A percentile compares a stretch with the other conserved stretches of the same genome.
phyloP scores from a whole-genome alignment of 2,888 invertebrate genomes.

The Mythimna lalbum region DNA sequence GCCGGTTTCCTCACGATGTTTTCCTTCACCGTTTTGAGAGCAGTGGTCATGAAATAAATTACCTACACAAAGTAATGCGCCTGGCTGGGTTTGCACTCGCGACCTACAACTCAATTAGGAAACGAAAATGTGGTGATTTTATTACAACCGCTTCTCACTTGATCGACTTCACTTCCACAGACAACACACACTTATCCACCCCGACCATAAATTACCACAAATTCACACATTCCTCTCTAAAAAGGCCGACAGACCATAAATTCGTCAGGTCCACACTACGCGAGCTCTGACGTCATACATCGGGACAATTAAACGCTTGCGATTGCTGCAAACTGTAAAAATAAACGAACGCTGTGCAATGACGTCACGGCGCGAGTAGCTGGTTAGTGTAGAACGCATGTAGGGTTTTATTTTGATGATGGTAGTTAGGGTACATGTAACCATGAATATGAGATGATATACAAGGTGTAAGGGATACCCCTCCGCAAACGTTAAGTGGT shows the following conservation, averaged over 20 bases:
- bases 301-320: slow-evolving; percentile 55
- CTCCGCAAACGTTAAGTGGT: no score
- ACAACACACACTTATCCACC: slow-evolving; percentile 15
- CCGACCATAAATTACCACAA: slow-evolving; percentile 33
- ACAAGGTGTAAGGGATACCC: no score
- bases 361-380: slow-evolving; percentile 46
- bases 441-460: no score
- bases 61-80: no score
- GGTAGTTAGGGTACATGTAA: background rate
- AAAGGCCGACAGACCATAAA: slow-evolving; percentile 45
- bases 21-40: no score
- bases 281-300: slow-evolving; percentile 35
- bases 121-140: background rate
- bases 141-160: background rate
- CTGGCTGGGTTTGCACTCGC: no score
- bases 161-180: background rate
- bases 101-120: no score
- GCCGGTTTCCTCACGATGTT: no score
- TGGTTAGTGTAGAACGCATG: slow-evolving; percentile 22
- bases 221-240: slow-evolving; percentile 26
- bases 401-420: slow-evolving; percentile 5
- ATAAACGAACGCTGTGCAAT: slow-evolving; percentile 42
- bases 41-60: no score
- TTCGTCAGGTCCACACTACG: slow-evolving; percentile 49
- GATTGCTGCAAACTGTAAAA: slow-evolving; percentile 38